phyloP scores from a whole-genome alignment of 2,113 vertebrate genomes.

The Ageneiosus marmoratus region DNA sequence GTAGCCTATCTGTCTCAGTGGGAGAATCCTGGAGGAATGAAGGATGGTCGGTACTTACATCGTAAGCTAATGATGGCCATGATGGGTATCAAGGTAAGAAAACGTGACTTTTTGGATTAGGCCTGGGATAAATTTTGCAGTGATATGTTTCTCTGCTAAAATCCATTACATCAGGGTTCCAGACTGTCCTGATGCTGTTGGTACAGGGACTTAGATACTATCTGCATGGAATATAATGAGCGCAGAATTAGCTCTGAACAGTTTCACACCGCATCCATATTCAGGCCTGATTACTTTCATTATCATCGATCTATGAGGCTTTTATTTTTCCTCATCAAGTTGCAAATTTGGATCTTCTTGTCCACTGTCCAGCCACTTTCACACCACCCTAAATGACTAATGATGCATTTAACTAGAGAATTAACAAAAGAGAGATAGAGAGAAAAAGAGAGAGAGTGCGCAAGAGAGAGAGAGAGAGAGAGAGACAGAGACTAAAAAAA shows the following conservation, averaged over 20 bases:
- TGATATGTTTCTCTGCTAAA: conserved; percentile 26
- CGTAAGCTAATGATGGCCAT: conserved; percentile 20
- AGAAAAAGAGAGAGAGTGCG: conserved; percentile 16
- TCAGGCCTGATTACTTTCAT: conserved; percentile 60
- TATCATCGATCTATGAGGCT: conserved; percentile 59
- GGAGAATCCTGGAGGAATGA: conserved; percentile 27
- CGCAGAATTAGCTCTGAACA: conserved; percentile 54
- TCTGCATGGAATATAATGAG: conserved; percentile 52
- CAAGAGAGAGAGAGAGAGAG: conserved; percentile 44
- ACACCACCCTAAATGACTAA: conserved; percentile 67
- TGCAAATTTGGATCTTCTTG: conserved; percentile 62
- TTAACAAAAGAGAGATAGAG: conserved; percentile 53
- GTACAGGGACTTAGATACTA: conserved; percentile 42
- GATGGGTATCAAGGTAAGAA: conserved; percentile 20
- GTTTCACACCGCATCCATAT: conserved; percentile 52
- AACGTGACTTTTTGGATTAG: conserved; percentile 40
- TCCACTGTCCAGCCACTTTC: conserved; percentile 67
- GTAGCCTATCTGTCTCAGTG: conserved; percentile 17
- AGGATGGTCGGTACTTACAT: conserved; percentile 22
- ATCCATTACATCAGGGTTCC: conserved; percentile 40
- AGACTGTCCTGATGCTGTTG: conserved; percentile 36
- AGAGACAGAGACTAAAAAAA: conserved; percentile 36
- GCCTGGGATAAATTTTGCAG: not conserved
- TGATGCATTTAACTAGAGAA: conserved; percentile 68
- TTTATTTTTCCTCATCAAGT: conserved; percentile 63